A percentile compares a stretch with the other conserved stretches of the same genome.
These are phyloP conservation scores for Paramacrobiotus metropolitanus DNA, from an alignment of 1,140 invertebrate genomes.

Conservation along the genomic window DNA sequence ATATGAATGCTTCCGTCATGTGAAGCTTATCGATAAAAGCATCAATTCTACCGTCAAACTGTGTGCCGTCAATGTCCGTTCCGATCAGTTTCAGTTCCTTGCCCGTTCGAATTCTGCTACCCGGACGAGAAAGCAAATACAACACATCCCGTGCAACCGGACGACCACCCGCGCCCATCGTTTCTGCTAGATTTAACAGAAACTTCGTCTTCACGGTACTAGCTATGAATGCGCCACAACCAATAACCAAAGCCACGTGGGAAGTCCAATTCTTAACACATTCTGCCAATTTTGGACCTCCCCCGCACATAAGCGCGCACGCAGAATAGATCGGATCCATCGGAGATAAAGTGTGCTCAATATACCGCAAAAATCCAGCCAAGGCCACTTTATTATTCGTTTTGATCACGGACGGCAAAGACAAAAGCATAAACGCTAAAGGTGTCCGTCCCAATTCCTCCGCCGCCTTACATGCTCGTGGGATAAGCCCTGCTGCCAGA, in stretches of 20 bases:
- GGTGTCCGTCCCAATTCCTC: background rate
- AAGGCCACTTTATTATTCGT: background rate
- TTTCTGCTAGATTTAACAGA: background rate
- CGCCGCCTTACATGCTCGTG: background rate
- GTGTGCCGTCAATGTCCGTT: background rate
- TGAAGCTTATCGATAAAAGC: background rate
- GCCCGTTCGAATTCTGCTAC: background rate
- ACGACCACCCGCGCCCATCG: background rate
- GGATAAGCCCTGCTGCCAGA: background rate
- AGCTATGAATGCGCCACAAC: background rate
- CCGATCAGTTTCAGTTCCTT: slow-evolving; percentile 1
- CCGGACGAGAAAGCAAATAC: background rate
- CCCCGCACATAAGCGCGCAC: background rate
- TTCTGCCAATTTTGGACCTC: background rate
- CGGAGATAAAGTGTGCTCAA: background rate
- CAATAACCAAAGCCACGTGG: background rate
- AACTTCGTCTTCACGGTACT: background rate
- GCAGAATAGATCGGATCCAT: background rate
- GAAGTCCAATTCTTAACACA: background rate
- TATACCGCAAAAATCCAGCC: background rate
- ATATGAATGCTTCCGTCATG: background rate
- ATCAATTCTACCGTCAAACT: background rate
- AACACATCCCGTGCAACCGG: background rate
- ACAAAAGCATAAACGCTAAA: background rate
- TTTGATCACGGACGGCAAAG: slow-evolving; percentile 1